Evolutionary conservation across 2,797 vertebrate species (phyloP).

Genomic region (Phataginus tricuspis): DNA sequence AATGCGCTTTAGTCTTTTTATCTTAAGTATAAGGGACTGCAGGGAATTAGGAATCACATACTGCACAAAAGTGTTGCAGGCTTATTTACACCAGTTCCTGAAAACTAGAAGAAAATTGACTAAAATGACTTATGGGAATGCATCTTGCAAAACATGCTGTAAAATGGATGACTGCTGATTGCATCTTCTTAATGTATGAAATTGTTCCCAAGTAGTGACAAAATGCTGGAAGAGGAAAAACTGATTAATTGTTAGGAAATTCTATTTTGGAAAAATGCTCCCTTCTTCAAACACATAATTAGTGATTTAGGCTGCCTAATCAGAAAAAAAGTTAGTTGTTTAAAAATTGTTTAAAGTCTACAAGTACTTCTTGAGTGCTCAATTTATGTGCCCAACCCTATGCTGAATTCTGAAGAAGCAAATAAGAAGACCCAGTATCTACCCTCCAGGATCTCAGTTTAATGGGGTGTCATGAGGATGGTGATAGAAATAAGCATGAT

Average conservation of each 20-base stretch:
- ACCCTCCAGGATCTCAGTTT: neutral
- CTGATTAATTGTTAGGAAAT: neutral
- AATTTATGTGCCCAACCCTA: neutral
- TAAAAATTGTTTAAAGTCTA: constrained; percentile 44
- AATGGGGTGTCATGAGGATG: neutral
- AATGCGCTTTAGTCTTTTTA: constrained; percentile 35
- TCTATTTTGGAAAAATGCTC: neutral
- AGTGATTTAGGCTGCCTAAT: constrained; percentile 35
- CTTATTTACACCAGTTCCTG: neutral
- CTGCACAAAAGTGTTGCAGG: neutral
- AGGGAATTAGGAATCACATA: neutral
- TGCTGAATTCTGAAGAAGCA: neutral
- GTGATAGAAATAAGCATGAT: neutral
- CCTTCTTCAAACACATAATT: constrained; percentile 37
- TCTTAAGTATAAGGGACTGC: neutral
- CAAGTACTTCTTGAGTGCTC: neutral
- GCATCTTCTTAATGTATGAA: neutral
- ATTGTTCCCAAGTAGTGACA: constrained; percentile 11
- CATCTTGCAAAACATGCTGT: neutral
- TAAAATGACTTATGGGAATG: neutral
- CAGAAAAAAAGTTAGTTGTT: neutral
- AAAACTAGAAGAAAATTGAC: constrained; percentile 17
- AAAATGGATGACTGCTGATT: neutral
- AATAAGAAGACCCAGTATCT: neutral
- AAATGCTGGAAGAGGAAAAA: constrained; percentile 16